A percentile compares a stretch with the other conserved stretches of the same genome.
phyloP scores from a whole-genome alignment of 2,113 vertebrate species.

The Rhombomys opimus region DNA sequence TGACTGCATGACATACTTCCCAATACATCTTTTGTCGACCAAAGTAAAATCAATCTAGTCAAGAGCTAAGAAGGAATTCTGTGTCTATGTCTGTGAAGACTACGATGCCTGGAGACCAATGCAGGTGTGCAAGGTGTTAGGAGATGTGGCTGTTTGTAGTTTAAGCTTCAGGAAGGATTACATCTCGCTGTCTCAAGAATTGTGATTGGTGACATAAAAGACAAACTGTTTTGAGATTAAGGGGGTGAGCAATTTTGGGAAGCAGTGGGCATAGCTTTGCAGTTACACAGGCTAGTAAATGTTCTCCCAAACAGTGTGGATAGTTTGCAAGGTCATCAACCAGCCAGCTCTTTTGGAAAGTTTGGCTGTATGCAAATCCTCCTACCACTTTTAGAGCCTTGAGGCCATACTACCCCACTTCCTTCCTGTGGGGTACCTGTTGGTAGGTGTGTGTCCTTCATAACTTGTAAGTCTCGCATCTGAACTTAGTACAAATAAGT shows the following conservation, averaged over 20 bases:
- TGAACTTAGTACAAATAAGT: background rate
- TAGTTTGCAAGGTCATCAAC: background rate
- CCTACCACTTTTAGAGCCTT: background rate
- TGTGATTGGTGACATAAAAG: too few relatives aligned
- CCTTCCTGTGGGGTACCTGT: background rate
- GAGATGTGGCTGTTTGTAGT: background rate
- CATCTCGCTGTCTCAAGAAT: background rate
- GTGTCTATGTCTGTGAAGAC: background rate
- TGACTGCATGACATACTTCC: background rate
- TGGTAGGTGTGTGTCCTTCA: background rate
- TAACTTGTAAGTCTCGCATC: background rate
- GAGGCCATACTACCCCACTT: background rate
- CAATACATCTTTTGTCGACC: background rate
- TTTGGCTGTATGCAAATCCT: background rate
- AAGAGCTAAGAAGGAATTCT: background rate
- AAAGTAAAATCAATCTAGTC: background rate
- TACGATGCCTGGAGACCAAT: background rate
- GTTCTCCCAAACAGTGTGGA: background rate
- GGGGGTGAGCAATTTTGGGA: background rate
- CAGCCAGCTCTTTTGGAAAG: background rate
- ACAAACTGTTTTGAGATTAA: background rate
- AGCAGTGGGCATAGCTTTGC: background rate
- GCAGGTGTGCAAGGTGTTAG: background rate
- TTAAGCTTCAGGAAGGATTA: background rate
- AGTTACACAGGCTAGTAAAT: background rate